These are phyloP conservation scores for Chalcis sispes DNA, from an alignment of 2,888 invertebrate species.

Conservation along the genomic window DNA sequence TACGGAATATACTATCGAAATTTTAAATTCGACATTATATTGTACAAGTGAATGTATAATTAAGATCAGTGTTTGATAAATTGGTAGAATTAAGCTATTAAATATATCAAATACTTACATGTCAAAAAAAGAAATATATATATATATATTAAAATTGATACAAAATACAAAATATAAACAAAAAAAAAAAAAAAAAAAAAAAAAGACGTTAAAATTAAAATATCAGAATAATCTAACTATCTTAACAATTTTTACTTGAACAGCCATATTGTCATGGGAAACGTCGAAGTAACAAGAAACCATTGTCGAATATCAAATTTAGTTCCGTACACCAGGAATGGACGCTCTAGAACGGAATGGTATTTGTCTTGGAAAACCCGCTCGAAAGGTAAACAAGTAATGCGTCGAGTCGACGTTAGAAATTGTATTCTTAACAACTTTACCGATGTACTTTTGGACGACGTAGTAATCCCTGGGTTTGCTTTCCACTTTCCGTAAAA, in stretches of 20 bases:
- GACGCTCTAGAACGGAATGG: conserved; percentile 82
- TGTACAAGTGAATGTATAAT: too few species aligned
- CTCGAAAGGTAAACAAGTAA: conserved; percentile 3
- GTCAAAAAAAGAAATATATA: too few species aligned
- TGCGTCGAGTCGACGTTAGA: neutral
- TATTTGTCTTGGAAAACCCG: neutral
- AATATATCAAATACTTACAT: too few species aligned
- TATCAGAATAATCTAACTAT: neutral
- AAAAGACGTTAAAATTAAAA: too few species aligned
- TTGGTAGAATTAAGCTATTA: too few species aligned
- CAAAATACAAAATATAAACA: too few species aligned
- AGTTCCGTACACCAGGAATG: conserved; percentile 87
- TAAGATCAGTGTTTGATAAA: too few species aligned
- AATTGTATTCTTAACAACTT: conserved; percentile 35
- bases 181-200: too few species aligned
- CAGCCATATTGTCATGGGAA: conserved; percentile 90
- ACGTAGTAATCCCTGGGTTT: conserved; percentile 83
- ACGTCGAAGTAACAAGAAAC: conserved; percentile 88
- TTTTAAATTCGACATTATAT: too few species aligned
- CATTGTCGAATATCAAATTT: conserved; percentile 96
- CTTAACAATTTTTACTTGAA: conserved; percentile 79
- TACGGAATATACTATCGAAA: too few species aligned
- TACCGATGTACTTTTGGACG: conserved; percentile 94
- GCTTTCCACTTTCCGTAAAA: conserved; percentile 80
- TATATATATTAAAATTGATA: too few species aligned